Base-by-base conservation (phyloP, 2,888 invertebrate genomes). In the Limnephilus auricula region DNA sequence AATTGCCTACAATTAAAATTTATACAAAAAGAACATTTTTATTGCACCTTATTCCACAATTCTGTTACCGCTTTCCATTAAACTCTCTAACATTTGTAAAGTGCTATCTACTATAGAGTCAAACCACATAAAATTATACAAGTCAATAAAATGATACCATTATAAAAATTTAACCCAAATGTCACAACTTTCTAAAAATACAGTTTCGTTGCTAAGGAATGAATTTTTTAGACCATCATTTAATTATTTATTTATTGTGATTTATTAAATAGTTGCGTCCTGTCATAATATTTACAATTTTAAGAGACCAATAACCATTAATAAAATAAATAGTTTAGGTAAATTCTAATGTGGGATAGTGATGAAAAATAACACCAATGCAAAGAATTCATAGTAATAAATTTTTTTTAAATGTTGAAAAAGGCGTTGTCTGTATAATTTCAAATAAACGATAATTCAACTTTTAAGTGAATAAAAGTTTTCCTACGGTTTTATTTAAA, bases 31-130 rank as follows among this genome's bases (percentile, higher is more conserved):
- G 65, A 65, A 65, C 25, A 25, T 50, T 45, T 86, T 86, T 86
- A 86, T 86, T 86, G 86, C 86, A 86, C 86, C 31, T 86, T 86
- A 50, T 45, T 86, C 86, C 86, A 50, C 50, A 45, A 65, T 50
- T 50, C 31, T 25, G 15, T 34, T 34, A 18, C 34, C 82, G 34
- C 32, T 34, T 37, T 34, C 82, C 2, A 65, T 65, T 65, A 25
- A 65, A 25, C 65, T 65, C 65, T 65, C 65, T 65, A 65, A 65
- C 25, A 65, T n/a, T 0, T 65, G 65, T 65, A 65, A 65, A 9
- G n/a, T 65, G 65, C 65, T n/a, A 65, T n/a, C 65, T 65, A n/a
- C 25, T 9, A 65, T 25, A 65, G 65, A 65, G 5, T 65, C 65
- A 65, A 65, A 65, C 65, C 65, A 65, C 65, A 65, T 25, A 18